Conservation (phyloP, 2,888 invertebrate genomes). For the Tachystola acroxantha region DNA sequence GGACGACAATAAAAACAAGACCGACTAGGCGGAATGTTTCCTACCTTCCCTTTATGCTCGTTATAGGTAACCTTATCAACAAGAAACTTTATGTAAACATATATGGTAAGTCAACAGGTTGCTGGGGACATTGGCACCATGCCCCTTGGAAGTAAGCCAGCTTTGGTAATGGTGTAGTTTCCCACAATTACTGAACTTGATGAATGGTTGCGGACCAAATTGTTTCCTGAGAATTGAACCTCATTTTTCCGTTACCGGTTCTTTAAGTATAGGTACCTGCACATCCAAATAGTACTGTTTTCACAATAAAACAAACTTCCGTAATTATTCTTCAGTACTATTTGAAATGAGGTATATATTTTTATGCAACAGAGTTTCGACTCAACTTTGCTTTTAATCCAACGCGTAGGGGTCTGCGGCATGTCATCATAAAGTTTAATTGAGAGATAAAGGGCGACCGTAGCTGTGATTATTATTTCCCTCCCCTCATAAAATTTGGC, state of each 20-base stretch:
- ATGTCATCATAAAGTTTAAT: background rate
- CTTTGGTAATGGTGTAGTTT: conserved; percentile 40
- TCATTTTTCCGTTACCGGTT: too few relatives aligned
- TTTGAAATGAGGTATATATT: too few relatives aligned
- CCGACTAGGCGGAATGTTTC: conserved; percentile 4
- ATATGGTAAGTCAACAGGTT: conserved; percentile 59
- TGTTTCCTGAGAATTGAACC: background rate
- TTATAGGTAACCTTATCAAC: conserved; percentile 8
- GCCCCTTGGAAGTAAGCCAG: conserved; percentile 60
- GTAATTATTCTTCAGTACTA: too few relatives aligned
- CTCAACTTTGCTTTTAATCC: too few relatives aligned
- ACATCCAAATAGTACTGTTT: too few relatives aligned
- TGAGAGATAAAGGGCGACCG: background rate
- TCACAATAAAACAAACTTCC: too few relatives aligned
- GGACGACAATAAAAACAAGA: background rate
- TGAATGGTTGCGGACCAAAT: conserved; percentile 28
- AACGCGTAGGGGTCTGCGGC: background rate
- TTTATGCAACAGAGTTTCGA: too few relatives aligned
- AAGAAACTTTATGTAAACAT: conserved; percentile 9
- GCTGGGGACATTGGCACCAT: conserved; percentile 44
- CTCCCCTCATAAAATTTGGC: background rate
- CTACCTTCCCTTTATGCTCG: conserved; percentile 2
- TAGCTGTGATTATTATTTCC: background rate
- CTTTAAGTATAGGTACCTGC: background rate
- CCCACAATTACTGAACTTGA: conserved; percentile 40